A percentile compares a stretch with the other conserved stretches of the same genome.
These are phyloP conservation scores for Temnothorax unifasciatus DNA, from an alignment of 2,888 invertebrate species.

Conservation along the genomic window DNA sequence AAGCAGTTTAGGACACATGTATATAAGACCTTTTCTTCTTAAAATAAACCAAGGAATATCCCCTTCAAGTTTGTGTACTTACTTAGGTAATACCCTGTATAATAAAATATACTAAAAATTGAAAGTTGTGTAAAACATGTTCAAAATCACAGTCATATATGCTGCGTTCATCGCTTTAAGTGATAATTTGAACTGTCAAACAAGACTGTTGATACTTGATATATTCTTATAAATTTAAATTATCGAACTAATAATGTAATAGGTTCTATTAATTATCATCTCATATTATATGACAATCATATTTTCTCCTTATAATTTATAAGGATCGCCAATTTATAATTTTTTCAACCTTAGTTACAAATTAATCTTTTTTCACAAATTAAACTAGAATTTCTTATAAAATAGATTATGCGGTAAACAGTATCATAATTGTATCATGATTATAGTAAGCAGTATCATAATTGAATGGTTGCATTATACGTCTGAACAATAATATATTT, in stretches of 20 bases:
- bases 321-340: not conserved
- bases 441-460: not conserved
- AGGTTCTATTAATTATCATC: not conserved
- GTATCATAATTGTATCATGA: not conserved
- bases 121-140: not conserved
- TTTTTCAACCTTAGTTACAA: slow-evolving; percentile 13
- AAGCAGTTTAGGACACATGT: too few relatives aligned
- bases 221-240: slow-evolving; percentile 17
- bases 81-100: too few relatives aligned
- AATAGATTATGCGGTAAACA: slow-evolving; percentile 6
- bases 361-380: not conserved
- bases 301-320: not conserved
- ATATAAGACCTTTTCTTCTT: too few relatives aligned
- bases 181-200: slow-evolving; percentile 2
- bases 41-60: too few relatives aligned
- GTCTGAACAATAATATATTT: not conserved
- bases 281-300: not conserved
- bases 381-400: slow-evolving; percentile 23
- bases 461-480: not conserved
- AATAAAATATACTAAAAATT: not conserved
- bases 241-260: not conserved
- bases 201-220: not conserved
- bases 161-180: not conserved
- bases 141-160: slow-evolving; percentile 18
- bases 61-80: too few relatives aligned